Base-by-base conservation (phyloP, 2,113 vertebrate genomes). In the Bucco capensis region DNA sequence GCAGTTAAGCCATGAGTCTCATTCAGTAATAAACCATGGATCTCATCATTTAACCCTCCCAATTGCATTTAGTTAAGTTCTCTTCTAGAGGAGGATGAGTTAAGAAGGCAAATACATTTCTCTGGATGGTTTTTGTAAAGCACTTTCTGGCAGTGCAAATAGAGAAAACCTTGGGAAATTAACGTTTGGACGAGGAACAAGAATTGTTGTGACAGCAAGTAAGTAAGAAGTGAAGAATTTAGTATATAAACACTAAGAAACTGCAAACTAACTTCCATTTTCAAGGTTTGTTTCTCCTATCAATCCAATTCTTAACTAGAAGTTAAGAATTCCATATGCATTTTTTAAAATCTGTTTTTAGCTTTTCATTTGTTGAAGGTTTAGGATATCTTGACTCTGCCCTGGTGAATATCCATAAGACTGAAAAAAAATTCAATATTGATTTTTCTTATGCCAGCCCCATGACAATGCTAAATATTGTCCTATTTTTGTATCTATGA, bases 111-210 rank as follows among this genome's bases (percentile, higher is more conserved):
- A 38, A 40, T 33, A 0, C 6, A 28, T 51, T 89, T 74, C 22
- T 82, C 56, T 58, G 47, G 4, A 8, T 70, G 31, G 2, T 82
- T 95, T 90, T 85, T 94, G 79, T 77, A 92, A 93, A 79, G 67
- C 30, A 27, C 5, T 61, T 85, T 12, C 35, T 88, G 86, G 4
- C 30, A 90, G 89, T 94, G 93, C 27, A 58, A 66, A 11, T 23
- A 15, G 27, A 67, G 78, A 58, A 92, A 69, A 12, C 14, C 0
- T 3, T 9, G 62, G 8, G 27, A 75, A 87, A 50, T 18, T 72
- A 69, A 60, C 49, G 22, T 88, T 95, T 72, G 75, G 75, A 33
- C 44, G 42, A 88, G 83, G 93, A 88, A 90, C 79, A 56, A 88
- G 54, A 69, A 33, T 88, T 60, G 4, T 42, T 58, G 27, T 95